Evolutionary conservation across 1,140 invertebrate genomes (phyloP).

Genomic region (Caerostris extrusa): DNA sequence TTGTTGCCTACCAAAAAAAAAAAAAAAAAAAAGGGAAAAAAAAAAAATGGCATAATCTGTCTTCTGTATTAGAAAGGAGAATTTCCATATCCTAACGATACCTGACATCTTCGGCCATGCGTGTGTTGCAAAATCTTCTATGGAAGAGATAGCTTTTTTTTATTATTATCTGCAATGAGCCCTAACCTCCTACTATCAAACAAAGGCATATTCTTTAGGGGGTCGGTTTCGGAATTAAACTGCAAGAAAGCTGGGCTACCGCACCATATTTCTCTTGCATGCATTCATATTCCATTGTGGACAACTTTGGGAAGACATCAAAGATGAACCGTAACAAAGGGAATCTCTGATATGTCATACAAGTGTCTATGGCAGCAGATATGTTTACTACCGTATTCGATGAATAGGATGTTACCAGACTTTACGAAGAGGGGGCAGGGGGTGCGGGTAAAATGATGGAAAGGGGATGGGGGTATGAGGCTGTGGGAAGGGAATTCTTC

Average conservation of each 20-base stretch:
- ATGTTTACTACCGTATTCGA: slow-evolving; percentile 50
- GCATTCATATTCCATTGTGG: slow-evolving; percentile 48
- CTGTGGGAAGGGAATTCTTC: neutral
- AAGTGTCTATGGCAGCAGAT: slow-evolving; percentile 58
- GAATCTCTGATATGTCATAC: slow-evolving; percentile 40
- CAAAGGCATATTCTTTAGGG: neutral
- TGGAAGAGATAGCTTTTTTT: neutral
- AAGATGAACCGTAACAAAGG: slow-evolving; percentile 40
- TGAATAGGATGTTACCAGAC: slow-evolving; percentile 47
- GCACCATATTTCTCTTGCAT: slow-evolving; percentile 21
- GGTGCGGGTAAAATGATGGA: neutral
- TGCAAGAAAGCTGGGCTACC: neutral
- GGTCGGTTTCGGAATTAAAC: slow-evolving; percentile 28
- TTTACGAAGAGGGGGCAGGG: neutral
- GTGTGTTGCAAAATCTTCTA: slow-evolving; percentile 22
- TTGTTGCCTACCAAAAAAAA: neutral
- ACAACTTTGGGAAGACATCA: neutral
- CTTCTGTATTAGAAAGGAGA: neutral
- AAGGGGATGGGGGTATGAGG: neutral
- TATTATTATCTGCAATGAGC: slow-evolving; percentile 3
- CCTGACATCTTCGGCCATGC: slow-evolving; percentile 48
- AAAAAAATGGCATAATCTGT: slow-evolving; percentile 8
- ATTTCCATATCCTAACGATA: slow-evolving; percentile 8
- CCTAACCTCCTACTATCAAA: slow-evolving; percentile 49
- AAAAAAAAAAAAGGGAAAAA: neutral